Conservation (phyloP, 1,140 invertebrate genomes). For the Phymastichus coffea region DNA sequence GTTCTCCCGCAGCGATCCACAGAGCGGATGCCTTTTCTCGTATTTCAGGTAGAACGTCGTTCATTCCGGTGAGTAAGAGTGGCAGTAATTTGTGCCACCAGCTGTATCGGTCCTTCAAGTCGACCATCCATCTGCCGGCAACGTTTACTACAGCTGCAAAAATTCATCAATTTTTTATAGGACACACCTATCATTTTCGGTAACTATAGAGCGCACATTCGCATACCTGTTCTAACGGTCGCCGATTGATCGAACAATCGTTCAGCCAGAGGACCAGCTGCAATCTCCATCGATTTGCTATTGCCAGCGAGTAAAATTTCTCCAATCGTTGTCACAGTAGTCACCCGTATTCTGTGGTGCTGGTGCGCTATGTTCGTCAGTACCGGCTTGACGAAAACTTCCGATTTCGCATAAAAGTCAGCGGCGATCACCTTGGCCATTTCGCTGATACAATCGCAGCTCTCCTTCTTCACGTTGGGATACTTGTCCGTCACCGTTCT, state of each 20-base stretch:
- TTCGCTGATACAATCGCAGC: conserved; percentile 68
- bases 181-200: no score
- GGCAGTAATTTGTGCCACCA: conserved; percentile 76
- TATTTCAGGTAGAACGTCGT: conserved; percentile 70
- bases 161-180: no score
- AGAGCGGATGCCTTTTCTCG: conserved; percentile 58
- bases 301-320: conserved; percentile 62
- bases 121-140: conserved; percentile 67
- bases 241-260: conserved; percentile 74
- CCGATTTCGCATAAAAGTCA: conserved; percentile 73
- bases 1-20: conserved; percentile 69
- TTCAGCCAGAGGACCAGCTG: conserved; percentile 69
- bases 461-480: conserved; percentile 76
- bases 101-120: conserved; percentile 75
- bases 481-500: conserved; percentile 74
- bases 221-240: conserved; percentile 59
- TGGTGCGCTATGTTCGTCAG: conserved; percentile 74
- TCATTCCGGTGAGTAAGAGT: conserved; percentile 71
- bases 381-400: conserved; percentile 72
- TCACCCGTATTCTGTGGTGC: conserved; percentile 74
- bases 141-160: conserved; percentile 64
- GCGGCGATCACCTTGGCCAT: conserved; percentile 65
- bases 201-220: no score
- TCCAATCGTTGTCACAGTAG: conserved; percentile 71
- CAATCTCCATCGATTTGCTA: conserved; percentile 63